Base-by-base conservation (phyloP, 2,113 vertebrate species). In the Salvelinus alpinus region DNA sequence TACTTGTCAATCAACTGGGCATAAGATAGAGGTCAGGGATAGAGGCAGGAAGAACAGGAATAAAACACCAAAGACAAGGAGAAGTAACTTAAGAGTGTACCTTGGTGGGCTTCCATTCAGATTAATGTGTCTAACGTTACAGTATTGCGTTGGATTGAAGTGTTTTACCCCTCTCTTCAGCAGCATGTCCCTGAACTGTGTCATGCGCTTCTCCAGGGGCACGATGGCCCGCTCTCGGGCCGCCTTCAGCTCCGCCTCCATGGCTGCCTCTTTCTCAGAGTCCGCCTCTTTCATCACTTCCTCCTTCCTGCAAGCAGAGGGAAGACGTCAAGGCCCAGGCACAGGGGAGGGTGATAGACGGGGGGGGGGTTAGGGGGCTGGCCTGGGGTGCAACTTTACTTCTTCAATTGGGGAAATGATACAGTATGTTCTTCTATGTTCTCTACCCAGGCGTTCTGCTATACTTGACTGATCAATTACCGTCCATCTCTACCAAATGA, bases 101-200 rank as follows among this genome's bases (percentile, higher is more conserved):
- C 82, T 87, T 87, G 69, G 44, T 80, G 59, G 84, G 51, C 51
- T 54, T 54, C 51, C 51, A 54, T 54, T 62, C 59, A 62, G 87
- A 69, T 87, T 87, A 84, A 84, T 77, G 59, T 62, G 59, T 62
- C 75, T 86, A 84, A 87, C 79, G 76, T 85, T 81, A 89, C 77
- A 87, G 80, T 60, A 76, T 54, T 72, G 51, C 51, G 80, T 79
- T 80, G 84, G 68, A 82, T 85, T 77, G 80, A 44, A 83, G 85
- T 81, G n/a, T 24, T 27, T 91, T 94, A 99, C 98, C 96, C 97
- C 97, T 97, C 98, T 96, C 88, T 99, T 97, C 86, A 99, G 94
- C 87, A 99, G 94, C 98, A 99, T 99, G 90, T 99, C 97, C 93
- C 95, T 97, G 94, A 99, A 99, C 88, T 99, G 97, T 74, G 96